phyloP scores from a whole-genome alignment of 1,140 invertebrate genomes.

The Pseudomyrmex concolor region DNA sequence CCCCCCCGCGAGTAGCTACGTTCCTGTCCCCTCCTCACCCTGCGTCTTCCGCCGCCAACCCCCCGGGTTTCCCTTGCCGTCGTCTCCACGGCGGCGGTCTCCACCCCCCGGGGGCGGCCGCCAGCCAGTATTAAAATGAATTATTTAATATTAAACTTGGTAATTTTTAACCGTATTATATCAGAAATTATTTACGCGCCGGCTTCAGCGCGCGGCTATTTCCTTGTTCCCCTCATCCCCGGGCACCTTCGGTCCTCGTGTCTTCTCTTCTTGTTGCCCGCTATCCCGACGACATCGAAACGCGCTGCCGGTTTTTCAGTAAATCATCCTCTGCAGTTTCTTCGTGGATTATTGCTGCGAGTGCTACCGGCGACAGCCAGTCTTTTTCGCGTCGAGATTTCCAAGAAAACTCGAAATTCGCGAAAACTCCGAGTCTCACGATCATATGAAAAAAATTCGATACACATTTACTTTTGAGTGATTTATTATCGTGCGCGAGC shows the following conservation, averaged over 20 bases:
- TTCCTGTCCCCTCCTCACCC: slow-evolving; percentile 69
- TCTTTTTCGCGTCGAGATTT: not conserved
- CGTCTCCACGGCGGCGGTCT: slow-evolving; percentile 69
- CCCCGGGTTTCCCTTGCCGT: slow-evolving; percentile 61
- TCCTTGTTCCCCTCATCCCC: slow-evolving; percentile 20
- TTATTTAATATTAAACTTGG: slow-evolving; percentile 86
- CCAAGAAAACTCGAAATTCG: not conserved
- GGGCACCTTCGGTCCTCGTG: not conserved
- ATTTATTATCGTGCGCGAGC: not conserved
- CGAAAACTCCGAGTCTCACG: not conserved
- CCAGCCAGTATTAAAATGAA: slow-evolving; percentile 84
- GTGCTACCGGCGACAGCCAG: slow-evolving; percentile 17
- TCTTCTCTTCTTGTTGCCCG: slow-evolving; percentile 47
- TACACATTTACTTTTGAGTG: not conserved
- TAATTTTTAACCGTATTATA: slow-evolving; percentile 85
- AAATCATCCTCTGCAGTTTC: slow-evolving; percentile 59
- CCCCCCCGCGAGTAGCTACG: slow-evolving; percentile 68
- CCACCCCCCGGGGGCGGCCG: slow-evolving; percentile 70
- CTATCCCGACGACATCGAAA: slow-evolving; percentile 27
- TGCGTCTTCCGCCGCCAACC: slow-evolving; percentile 68
- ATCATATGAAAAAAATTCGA: not conserved
- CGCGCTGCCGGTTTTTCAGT: slow-evolving; percentile 64
- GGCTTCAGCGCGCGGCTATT: slow-evolving; percentile 73
- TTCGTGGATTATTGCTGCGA: slow-evolving; percentile 58
- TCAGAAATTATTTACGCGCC: slow-evolving; percentile 83